Conservation (phyloP, 2,113 vertebrate species). For the Tonatia bakeri region DNA sequence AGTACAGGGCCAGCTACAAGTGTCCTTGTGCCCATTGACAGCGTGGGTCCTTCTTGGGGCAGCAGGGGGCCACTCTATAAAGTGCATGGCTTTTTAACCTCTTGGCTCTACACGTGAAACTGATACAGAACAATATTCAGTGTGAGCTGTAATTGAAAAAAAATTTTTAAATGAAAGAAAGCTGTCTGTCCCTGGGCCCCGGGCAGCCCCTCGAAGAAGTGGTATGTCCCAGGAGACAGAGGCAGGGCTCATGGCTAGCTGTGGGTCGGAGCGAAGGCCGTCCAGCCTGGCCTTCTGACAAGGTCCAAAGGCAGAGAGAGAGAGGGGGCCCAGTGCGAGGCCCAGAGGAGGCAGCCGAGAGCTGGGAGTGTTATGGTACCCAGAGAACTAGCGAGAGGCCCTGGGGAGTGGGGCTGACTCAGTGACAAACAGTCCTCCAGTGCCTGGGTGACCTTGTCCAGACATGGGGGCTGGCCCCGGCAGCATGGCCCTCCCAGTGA, state of each 20-base stretch:
- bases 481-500: neutral
- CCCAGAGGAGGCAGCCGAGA: neutral
- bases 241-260: too few relatives aligned
- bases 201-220: neutral
- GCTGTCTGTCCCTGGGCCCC: neutral
- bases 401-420: neutral
- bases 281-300: neutral
- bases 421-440: too few relatives aligned
- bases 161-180: too few relatives aligned
- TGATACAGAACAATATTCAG: neutral
- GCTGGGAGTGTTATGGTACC: too few relatives aligned
- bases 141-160: too few relatives aligned
- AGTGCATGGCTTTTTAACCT: neutral
- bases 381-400: too few relatives aligned
- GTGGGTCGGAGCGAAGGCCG: neutral
- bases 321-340: neutral
- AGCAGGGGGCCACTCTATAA: neutral
- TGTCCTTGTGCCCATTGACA: too few relatives aligned
- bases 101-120: neutral
- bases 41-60: too few relatives aligned
- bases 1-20: neutral
- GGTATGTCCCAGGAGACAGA: neutral
- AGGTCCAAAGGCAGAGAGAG: neutral
- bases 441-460: neutral
- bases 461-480: too few relatives aligned